Percentiles rank a stretch among this genome's conserved stretches.
phyloP scores from a whole-genome alignment of 2,113 vertebrate species.

The Neogale vison region DNA sequence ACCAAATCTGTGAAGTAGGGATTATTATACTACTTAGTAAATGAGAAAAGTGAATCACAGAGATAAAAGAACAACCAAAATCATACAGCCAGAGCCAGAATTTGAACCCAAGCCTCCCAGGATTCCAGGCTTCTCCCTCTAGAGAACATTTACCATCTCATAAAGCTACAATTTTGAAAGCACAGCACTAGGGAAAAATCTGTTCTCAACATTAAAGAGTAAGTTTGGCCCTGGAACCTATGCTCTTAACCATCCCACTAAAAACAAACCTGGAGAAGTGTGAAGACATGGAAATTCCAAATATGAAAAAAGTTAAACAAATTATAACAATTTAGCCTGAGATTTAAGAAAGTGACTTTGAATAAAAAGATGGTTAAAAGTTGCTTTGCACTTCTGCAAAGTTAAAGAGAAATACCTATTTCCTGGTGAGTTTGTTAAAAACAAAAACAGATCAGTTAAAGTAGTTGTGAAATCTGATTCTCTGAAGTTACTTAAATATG shows the following conservation, averaged over 20 bases:
- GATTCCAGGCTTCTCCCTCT: neutral
- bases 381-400: neutral
- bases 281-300: neutral
- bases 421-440: conserved; percentile 34
- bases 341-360: neutral
- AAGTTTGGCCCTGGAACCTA: neutral
- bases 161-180: neutral
- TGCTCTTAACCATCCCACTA: neutral
- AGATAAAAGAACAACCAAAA: conserved; percentile 34
- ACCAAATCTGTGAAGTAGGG: neutral
- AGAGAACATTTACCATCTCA: conserved; percentile 4
- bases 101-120: neutral
- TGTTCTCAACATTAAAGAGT: neutral
- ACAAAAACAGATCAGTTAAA: conserved; percentile 28
- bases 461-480: conserved; percentile 23
- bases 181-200: neutral
- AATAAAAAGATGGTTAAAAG: conserved; percentile 19
- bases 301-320: neutral
- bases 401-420: conserved; percentile 23
- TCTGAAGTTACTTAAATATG: conserved; percentile 42
- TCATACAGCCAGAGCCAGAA: neutral
- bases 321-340: neutral
- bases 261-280: neutral
- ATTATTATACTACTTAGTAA: conserved; percentile 28
- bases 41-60: neutral